phyloP scores from a whole-genome alignment of 2,888 invertebrate genomes.

The Apantesis nais region DNA sequence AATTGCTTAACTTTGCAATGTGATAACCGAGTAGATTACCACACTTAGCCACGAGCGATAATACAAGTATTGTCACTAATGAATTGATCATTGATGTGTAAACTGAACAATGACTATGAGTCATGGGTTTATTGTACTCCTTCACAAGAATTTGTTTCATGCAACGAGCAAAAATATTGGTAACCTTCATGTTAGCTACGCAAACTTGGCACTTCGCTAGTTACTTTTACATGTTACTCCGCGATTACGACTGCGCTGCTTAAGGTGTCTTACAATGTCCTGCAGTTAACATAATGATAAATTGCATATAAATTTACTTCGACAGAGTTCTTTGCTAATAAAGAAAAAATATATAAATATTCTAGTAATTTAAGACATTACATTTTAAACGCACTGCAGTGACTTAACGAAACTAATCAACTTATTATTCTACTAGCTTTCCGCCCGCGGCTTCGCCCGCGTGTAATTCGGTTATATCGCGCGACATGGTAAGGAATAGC shows the following conservation, averaged over 20 bases:
- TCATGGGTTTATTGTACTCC: slow-evolving; percentile 4
- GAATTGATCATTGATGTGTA: slow-evolving; percentile 1
- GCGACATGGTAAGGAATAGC: no score
- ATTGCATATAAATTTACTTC: not conserved
- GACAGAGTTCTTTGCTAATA: no score
- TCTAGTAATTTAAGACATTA: no score
- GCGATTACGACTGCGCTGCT: not conserved
- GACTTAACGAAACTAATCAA: no score
- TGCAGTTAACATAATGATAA: not conserved
- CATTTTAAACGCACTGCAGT: no score
- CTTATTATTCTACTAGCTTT: no score
- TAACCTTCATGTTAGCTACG: not conserved
- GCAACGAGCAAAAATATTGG: not conserved
- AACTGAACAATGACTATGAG: slow-evolving; percentile 12
- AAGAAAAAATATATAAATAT: no score
- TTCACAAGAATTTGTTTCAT: not conserved
- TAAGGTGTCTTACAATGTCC: no score
- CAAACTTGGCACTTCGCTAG: not conserved
- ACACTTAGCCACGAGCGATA: not conserved
- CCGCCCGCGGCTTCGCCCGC: no score
- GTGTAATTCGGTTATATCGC: no score
- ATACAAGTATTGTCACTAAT: slow-evolving; percentile 2
- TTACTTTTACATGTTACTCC: not conserved
- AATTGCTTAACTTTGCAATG: no score
- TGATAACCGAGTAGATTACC: no score